These are phyloP conservation scores for Aleiodes leptofemur DNA, from an alignment of 2,888 invertebrate genomes.

Conservation along the genomic window DNA sequence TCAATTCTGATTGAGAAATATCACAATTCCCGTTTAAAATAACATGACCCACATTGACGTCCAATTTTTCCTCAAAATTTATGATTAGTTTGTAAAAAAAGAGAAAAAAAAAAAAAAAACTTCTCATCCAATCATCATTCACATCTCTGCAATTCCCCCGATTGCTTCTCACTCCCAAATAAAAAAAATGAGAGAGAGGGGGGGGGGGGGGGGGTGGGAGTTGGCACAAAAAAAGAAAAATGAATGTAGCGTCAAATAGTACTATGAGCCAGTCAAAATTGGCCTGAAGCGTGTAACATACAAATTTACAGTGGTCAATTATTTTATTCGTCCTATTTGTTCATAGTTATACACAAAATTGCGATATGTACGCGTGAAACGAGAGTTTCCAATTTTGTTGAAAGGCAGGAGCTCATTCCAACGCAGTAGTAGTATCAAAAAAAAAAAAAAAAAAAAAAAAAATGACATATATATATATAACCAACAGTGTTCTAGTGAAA, in stretches of 20 bases:
- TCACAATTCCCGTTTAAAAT: too few species aligned
- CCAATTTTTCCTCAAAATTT: background rate
- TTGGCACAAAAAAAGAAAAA: background rate
- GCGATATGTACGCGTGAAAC: slow-evolving; percentile 35
- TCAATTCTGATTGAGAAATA: too few species aligned
- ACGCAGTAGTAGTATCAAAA: slow-evolving; percentile 1
- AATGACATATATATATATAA: background rate
- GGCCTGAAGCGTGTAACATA: background rate
- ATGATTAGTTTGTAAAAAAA: background rate
- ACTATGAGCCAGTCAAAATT: background rate
- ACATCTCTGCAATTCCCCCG: too few species aligned
- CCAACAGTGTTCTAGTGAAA: slow-evolving; percentile 6
- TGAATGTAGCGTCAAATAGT: background rate
- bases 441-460: slow-evolving; percentile 15
- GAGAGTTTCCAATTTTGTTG: slow-evolving; percentile 34
- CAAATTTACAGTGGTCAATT: slow-evolving; percentile 38
- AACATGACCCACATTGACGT: too few species aligned
- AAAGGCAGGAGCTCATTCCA: slow-evolving; percentile 11
- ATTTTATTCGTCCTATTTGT: slow-evolving; percentile 22
- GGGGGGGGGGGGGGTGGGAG: too few species aligned
- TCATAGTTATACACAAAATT: slow-evolving; percentile 30
- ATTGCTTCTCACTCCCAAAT: too few species aligned
- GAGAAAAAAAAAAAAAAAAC: background rate
- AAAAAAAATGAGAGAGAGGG: too few species aligned
- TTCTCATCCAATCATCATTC: too few species aligned